Evolutionary conservation across 2,113 vertebrate genomes (phyloP).

Genomic region (Sitta europaea): DNA sequence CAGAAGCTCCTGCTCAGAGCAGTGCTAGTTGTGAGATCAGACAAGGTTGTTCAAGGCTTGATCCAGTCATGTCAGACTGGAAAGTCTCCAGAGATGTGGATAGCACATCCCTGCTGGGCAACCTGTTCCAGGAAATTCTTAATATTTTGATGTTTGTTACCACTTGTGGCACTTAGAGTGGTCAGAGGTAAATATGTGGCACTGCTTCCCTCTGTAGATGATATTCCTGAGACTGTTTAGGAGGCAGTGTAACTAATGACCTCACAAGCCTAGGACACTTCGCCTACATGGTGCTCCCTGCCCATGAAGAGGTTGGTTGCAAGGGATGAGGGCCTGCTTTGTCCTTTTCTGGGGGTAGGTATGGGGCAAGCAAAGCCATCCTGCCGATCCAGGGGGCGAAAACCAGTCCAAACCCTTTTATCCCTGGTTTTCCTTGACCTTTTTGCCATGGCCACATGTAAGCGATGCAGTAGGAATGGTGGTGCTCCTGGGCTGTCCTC

Average conservation of each 20-base stretch:
- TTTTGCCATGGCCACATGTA: background rate
- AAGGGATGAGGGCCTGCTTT: background rate
- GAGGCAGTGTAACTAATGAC: background rate
- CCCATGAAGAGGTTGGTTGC: background rate
- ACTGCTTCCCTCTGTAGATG: background rate
- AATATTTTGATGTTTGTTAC: background rate
- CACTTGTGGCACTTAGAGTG: background rate
- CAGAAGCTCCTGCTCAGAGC: background rate
- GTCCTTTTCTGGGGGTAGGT: background rate
- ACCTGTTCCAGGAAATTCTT: background rate
- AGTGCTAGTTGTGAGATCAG: background rate
- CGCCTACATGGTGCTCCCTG: background rate
- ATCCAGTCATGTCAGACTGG: background rate
- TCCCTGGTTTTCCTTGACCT: background rate
- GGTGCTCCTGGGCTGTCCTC: background rate
- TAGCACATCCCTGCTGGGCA: background rate
- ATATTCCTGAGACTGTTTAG: background rate
- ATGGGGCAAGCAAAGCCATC: background rate
- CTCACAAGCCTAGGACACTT: background rate
- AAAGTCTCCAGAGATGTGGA: background rate
- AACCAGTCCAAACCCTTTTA: background rate
- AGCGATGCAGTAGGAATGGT: background rate
- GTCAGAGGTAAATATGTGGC: background rate
- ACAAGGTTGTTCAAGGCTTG: background rate
- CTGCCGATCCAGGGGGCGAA: fast-evolving